Percentiles rank a stretch among this genome's conserved stretches.
These are phyloP conservation scores for Ptychadena robeensis DNA, from an alignment of 2,797 vertebrate species.

Conservation along the genomic window DNA sequence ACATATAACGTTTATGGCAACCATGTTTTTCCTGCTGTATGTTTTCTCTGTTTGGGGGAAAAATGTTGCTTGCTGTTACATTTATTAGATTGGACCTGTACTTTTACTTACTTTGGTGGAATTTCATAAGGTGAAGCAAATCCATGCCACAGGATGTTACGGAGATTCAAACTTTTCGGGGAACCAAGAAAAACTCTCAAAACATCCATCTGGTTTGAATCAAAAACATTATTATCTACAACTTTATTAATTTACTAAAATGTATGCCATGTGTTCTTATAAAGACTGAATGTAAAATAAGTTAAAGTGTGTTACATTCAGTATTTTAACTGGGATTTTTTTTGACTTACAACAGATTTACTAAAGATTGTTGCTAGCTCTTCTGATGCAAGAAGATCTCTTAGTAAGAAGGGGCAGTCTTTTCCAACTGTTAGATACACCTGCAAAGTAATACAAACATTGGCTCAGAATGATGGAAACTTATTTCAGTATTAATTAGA, in stretches of 20 bases:
- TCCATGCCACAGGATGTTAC: constrained; percentile 81
- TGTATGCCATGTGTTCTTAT: too few species aligned
- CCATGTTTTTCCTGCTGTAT: too few species aligned
- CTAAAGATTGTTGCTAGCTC: constrained; percentile 75
- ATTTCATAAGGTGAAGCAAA: constrained; percentile 77
- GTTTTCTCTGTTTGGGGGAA: too few species aligned
- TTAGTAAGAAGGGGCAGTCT: constrained; percentile 78
- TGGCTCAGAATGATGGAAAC: neutral
- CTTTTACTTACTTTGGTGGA: constrained; percentile 73
- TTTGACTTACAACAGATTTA: constrained; percentile 72
- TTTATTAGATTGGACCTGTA: neutral
- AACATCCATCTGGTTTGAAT: constrained; percentile 71
- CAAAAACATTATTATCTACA: neutral
- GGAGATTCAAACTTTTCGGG: constrained; percentile 76
- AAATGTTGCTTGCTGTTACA: too few species aligned
- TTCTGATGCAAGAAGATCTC: constrained; percentile 76
- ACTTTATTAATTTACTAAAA: too few species aligned
- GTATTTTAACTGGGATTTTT: too few species aligned
- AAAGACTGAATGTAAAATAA: too few species aligned
- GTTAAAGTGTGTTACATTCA: too few species aligned
- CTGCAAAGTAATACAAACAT: constrained; percentile 63
- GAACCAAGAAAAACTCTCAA: constrained; percentile 76
- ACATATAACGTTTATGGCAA: too few species aligned
- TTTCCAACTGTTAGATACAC: constrained; percentile 74
- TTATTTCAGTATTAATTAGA: too few species aligned